Percentiles rank a stretch among this genome's conserved stretches.
phyloP scores from a whole-genome alignment of 2,113 vertebrate genomes.

The Alligator mississippiensis region DNA sequence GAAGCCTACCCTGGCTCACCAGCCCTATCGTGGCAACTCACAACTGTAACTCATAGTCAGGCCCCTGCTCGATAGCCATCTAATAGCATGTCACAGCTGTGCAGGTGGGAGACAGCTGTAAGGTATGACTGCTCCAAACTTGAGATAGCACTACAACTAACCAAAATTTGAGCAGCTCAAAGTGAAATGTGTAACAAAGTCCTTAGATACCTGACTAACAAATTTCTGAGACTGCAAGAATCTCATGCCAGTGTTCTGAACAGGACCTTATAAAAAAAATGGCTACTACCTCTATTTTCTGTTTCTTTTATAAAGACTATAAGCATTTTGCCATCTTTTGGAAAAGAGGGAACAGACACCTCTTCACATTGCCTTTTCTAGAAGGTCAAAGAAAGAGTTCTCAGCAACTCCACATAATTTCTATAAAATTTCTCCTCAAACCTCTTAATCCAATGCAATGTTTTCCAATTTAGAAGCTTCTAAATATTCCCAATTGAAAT shows the following conservation, averaged over 20 bases:
- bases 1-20: no score
- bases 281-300: neutral
- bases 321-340: neutral
- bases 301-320: neutral
- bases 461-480: neutral
- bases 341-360: neutral
- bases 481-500: neutral
- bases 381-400: neutral
- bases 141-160: no score
- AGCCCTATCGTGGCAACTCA: no score
- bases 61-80: no score
- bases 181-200: no score
- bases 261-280: neutral
- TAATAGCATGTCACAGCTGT: no score
- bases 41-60: no score
- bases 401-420: neutral
- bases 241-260: fast-evolving
- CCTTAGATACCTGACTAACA: no score
- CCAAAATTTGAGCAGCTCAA: no score
- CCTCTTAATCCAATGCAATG: neutral
- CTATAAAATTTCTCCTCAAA: neutral
- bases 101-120: no score
- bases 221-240: neutral
- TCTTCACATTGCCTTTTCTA: neutral
- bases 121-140: no score